Conservation (phyloP, 1,140 invertebrate genomes). For the Drosophila miranda region DNA sequence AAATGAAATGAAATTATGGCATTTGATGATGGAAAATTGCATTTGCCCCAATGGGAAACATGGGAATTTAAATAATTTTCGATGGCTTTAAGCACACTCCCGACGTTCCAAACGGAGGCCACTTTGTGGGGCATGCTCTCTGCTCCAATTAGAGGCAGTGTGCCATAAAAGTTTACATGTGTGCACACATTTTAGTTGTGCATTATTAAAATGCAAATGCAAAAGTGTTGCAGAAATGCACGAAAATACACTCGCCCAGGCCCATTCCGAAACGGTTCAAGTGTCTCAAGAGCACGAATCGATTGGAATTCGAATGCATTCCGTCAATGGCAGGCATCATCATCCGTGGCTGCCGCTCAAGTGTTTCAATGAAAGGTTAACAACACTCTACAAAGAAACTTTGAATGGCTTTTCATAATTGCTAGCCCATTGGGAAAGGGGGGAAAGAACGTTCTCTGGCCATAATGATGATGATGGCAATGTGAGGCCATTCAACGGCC, state of each 20-base stretch:
- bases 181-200: constrained; percentile 25
- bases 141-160: constrained; percentile 16
- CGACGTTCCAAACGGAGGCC: background rate
- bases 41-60: constrained; percentile 38
- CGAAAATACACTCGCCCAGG: constrained; percentile 1
- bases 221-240: constrained; percentile 21
- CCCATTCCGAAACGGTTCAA: constrained; percentile 3
- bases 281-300: constrained; percentile 37
- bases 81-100: constrained; percentile 20
- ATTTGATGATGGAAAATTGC: constrained; percentile 53
- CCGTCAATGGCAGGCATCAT: too few relatives aligned
- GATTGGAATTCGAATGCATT: too few relatives aligned
- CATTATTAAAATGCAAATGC: constrained; percentile 40
- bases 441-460: constrained; percentile 11
- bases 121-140: background rate
- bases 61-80: constrained; percentile 11
- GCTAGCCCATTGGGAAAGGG: constrained; percentile 18
- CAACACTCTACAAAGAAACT: constrained; percentile 70
- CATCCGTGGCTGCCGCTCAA: constrained; percentile 36
- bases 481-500: constrained; percentile 34
- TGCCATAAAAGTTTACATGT: constrained; percentile 4
- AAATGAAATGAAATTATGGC: constrained; percentile 62
- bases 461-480: constrained; percentile 51
- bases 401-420: constrained; percentile 42
- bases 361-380: constrained; percentile 75